A percentile compares a stretch with the other conserved stretches of the same genome.
phyloP scores from a whole-genome alignment of 2,888 invertebrate species.

The Altica lythri region DNA sequence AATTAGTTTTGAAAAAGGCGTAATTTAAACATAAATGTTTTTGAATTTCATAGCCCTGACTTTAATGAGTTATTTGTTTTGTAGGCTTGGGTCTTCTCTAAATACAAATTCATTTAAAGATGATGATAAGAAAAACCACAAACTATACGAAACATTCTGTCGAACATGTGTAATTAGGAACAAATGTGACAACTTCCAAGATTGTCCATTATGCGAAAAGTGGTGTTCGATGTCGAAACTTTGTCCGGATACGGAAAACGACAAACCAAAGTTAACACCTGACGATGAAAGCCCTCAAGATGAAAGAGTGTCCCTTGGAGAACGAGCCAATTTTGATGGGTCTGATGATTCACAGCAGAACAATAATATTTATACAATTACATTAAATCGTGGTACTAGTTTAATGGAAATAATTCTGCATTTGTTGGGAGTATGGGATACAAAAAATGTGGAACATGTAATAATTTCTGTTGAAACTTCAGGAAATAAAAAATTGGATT shows the following conservation, averaged over 20 bases:
- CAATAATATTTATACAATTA: slow-evolving; percentile 15
- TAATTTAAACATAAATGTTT: neutral
- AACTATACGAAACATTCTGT: slow-evolving; percentile 20
- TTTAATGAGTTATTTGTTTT: neutral
- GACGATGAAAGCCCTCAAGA: neutral
- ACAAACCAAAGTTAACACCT: neutral
- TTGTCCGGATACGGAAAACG: slow-evolving; percentile 3
- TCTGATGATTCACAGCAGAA: neutral
- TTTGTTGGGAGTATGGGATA: slow-evolving; percentile 32
- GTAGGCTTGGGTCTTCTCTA: neutral
- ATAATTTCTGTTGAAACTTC: slow-evolving; percentile 32
- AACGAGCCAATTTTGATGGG: slow-evolving; percentile 18
- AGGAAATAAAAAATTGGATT: neutral
- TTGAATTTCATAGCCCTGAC: neutral
- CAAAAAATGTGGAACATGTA: slow-evolving; percentile 31
- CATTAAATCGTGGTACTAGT: slow-evolving; percentile 8
- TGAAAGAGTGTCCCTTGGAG: neutral
- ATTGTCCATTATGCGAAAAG: slow-evolving; percentile 20
- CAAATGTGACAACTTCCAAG: neutral
- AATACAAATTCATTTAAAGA: neutral
- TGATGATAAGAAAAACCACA: slow-evolving; percentile 12
- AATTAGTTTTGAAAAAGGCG: neutral
- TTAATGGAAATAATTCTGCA: slow-evolving; percentile 33
- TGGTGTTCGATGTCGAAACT: slow-evolving; percentile 19
- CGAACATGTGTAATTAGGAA: slow-evolving; percentile 11